Evolutionary conservation across 2,113 vertebrate species (phyloP), one percentile per base, ranked within the genome.

Genomic region (Phodopus roborovskii): DNA sequence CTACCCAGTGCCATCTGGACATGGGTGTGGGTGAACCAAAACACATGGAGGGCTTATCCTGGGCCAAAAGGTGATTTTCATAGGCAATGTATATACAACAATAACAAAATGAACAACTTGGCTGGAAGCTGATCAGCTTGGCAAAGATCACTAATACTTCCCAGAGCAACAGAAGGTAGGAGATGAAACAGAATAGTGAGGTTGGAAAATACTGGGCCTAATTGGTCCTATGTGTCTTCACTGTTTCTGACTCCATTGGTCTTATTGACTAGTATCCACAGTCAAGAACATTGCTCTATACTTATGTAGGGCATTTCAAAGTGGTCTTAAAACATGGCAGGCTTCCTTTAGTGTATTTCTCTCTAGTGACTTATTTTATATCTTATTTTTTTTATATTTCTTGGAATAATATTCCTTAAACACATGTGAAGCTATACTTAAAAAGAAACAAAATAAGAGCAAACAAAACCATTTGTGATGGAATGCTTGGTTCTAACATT

Each of bases 21-120:
- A 16, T 45, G n/a, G 36, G 45, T 28, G 56, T 58, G 88, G 42
- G 50, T 30, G 77, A 94, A 42, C 70, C 82, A 95, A 82, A 70
- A 70, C 30, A 24, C 22, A 66, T 75, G 42, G 15, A 17, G 30
- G 70, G 77, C 71, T 33, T 1, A 15, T 94, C 26, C 62, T 66
- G 33, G 39, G 17, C 39, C 36, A 6, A 78, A 86, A 75, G 2
- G 1, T 77, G 15, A 71, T 86, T 92, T 92, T 81, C 58, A 66
- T 26, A 68, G 50, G 71, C 0, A 15, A 33, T 88, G 56, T 70
- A 68, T 30, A 20, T 77, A 56, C 85, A 84, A 48, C 64, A 88
- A 83, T 70, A 48, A 83, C 62, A 83, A 79, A 93, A 74, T 17
- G 16, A 64, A 42, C 30, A 24, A 79, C 1, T 11, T 66, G 70